Base-by-base conservation (phyloP, 2,113 vertebrate species). In the Rhynchopsitta pachyrhyncha region DNA sequence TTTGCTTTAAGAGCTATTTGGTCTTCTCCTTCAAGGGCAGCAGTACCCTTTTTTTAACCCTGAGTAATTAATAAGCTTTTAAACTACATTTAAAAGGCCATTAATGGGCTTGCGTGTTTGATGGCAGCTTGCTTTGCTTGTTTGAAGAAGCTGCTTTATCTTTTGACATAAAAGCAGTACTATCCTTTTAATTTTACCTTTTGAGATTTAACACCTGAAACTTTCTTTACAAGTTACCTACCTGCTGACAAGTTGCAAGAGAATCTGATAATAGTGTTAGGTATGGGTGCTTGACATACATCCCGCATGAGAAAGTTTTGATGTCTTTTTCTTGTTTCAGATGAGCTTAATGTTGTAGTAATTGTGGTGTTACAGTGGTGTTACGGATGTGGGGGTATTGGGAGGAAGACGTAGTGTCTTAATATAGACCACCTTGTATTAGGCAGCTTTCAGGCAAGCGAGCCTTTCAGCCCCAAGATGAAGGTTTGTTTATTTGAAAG, bases 351-450 rank as follows among this genome's bases (percentile, higher is more conserved):
- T 22, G 2, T 22, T 78, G 9, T 16, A 7, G 14, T 15, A 15
- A 3, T 11, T 28, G 15, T 28, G 23, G 6, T 68, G 52, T 73
- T 53, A 6, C 3, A 3, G n/a, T 6, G 50, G 3, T 53, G 24
- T 1, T 42, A 5, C 0, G 4, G 19, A 31, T 42, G 35, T 25
- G 49, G 10, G 29, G 39, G 9, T 15, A 41, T 39, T 37, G 25
- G 49, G 20, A 24, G 16, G 9, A 3, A 1, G 9, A 5, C 1
- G 1, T 3, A 9, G 13, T 64, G 9, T 49, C 9, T 49, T 25
- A 2, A 7, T 17, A 5, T 17, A 35, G 25, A n/a, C 1, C 22
- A 0, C 31, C 5, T 28, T 20, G 4, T 55, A 1, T 10, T 6
- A 50, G 44, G 19, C 50, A 84, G 0, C 68, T 82, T 59, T 11